Percentiles rank a stretch among this genome's conserved stretches.
Evolutionary conservation across 2,888 invertebrate species (phyloP).

Genomic region (Platynereis dumerilii): DNA sequence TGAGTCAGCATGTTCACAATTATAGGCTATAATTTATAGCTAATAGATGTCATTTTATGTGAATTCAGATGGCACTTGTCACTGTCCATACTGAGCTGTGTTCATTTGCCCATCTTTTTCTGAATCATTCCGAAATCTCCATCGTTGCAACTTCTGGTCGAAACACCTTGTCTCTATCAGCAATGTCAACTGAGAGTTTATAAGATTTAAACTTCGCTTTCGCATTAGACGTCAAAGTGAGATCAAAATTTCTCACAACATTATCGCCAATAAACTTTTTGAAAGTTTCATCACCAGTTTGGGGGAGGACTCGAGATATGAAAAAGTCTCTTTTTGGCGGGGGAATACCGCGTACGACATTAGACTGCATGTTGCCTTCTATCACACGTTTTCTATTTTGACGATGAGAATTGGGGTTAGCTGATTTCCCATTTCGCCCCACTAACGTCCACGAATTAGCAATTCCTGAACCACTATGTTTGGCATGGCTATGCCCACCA

Average conservation of each 20-base stretch:
- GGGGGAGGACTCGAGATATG: not conserved
- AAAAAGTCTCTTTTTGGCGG: not conserved
- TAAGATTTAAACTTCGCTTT: not conserved
- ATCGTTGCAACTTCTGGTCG: not conserved
- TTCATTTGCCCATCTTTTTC: not conserved
- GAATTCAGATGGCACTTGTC: not conserved
- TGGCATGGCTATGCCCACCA: not conserved
- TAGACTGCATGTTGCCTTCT: not conserved
- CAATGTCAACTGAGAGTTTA: not conserved
- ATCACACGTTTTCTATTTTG: too few relatives aligned
- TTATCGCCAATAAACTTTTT: not conserved
- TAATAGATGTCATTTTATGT: not conserved
- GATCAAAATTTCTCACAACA: not conserved
- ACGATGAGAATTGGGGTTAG: not conserved
- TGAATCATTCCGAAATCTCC: not conserved
- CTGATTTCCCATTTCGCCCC: not conserved
- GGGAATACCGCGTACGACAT: not conserved
- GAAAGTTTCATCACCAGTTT: not conserved
- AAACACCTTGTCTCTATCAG: not conserved
- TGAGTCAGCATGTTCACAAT: slow-evolving; percentile 4
- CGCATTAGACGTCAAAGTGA: not conserved
- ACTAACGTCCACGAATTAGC: not conserved
- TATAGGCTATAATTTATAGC: too few relatives aligned
- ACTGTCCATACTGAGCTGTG: not conserved
- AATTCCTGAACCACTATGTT: not conserved